A percentile compares a stretch with the other conserved stretches of the same genome.
These are phyloP conservation scores for Drosophila picticornis DNA, from an alignment of 2,888 invertebrate species.

Conservation along the genomic window DNA sequence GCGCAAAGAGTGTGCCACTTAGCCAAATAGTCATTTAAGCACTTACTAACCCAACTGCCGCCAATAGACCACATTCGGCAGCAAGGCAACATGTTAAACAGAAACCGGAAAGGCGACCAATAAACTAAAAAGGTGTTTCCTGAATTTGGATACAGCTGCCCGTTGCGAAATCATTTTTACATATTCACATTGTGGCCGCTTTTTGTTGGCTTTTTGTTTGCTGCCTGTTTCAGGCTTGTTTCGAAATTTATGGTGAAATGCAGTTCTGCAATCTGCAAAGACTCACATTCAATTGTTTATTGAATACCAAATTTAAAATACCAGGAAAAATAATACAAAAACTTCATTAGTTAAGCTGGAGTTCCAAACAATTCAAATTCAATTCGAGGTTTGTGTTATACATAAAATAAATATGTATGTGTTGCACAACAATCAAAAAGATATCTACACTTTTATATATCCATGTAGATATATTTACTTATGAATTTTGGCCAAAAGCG, in stretches of 20 bases:
- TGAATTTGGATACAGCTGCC: not conserved
- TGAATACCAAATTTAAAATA: not conserved
- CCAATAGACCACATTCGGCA: not conserved
- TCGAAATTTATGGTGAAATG: not conserved
- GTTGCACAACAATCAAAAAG: not conserved
- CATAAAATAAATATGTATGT: not conserved
- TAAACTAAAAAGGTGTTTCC: not conserved
- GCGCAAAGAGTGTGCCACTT: conserved; percentile 26
- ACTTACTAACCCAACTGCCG: not conserved
- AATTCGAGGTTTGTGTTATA: not conserved
- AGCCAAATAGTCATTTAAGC: conserved; percentile 36
- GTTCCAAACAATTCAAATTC: not conserved
- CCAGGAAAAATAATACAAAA: not conserved
- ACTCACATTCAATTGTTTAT: not conserved
- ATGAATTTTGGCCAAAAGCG: too few relatives aligned
- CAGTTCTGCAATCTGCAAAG: not conserved
- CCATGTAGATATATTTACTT: too few relatives aligned
- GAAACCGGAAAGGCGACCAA: not conserved
- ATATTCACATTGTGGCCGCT: not conserved
- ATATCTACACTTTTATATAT: not conserved
- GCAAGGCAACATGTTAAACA: not conserved
- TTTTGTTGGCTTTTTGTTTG: not conserved
- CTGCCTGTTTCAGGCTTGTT: not conserved
- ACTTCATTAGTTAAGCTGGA: not conserved
- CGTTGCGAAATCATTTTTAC: not conserved